phyloP scores from a whole-genome alignment of 2,113 vertebrate genomes.

The Bostrychus sinensis region DNA sequence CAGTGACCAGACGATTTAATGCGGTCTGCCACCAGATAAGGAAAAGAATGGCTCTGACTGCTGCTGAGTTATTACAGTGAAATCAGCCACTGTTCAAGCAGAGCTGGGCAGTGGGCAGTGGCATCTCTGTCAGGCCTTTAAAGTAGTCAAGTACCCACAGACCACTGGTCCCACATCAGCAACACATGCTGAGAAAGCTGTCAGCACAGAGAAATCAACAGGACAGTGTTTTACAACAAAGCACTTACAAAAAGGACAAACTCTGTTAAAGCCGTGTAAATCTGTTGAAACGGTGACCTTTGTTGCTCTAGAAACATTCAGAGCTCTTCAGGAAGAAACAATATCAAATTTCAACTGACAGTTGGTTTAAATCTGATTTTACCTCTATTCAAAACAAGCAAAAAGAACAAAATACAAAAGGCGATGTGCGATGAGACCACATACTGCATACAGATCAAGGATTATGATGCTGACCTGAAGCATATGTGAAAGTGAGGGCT shows the following conservation, averaged over 20 bases:
- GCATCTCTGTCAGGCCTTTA: not conserved
- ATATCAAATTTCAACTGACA: not conserved
- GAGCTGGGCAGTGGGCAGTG: conserved; percentile 1
- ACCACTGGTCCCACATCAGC: not conserved
- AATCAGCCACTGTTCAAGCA: conserved; percentile 38
- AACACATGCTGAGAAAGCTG: not conserved
- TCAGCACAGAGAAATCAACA: not conserved
- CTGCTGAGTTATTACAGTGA: conserved; percentile 26
- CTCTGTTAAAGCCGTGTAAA: not conserved
- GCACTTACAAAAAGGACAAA: not conserved
- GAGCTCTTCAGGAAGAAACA: not conserved
- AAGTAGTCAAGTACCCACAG: not conserved
- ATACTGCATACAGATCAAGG: too few species aligned
- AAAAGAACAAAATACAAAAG: too few species aligned
- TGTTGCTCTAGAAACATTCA: too few species aligned
- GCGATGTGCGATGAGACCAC: too few species aligned
- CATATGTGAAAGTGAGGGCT: too few species aligned
- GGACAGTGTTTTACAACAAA: not conserved
- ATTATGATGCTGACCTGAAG: too few species aligned
- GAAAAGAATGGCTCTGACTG: conserved; percentile 15
- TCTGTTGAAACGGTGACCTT: not conserved
- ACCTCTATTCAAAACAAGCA: too few species aligned
- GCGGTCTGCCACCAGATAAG: conserved; percentile 21
- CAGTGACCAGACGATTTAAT: conserved; percentile 24
- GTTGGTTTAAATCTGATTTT: too few species aligned